Evolutionary conservation across 2,888 invertebrate species (phyloP).

Genomic region (Corbicula japonica): DNA sequence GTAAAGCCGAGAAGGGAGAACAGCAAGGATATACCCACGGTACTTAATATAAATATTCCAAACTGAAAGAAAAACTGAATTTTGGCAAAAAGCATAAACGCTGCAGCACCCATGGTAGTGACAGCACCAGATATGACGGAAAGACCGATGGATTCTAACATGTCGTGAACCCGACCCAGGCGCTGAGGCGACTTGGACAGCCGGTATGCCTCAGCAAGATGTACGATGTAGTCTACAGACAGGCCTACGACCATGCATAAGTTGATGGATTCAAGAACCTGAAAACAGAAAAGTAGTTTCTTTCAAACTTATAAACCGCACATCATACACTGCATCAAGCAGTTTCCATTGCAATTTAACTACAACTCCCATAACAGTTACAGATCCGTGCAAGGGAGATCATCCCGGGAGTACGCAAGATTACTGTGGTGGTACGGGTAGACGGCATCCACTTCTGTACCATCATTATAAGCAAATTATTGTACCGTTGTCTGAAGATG

Average conservation of each 20-base stretch:
- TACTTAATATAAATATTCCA: slow-evolving; percentile 79
- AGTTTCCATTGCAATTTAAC: too few species aligned
- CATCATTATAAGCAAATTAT: too few species aligned
- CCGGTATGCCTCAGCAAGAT: slow-evolving; percentile 79
- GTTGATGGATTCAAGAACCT: slow-evolving; percentile 80
- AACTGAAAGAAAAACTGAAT: slow-evolving; percentile 80
- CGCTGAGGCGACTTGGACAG: slow-evolving; percentile 66
- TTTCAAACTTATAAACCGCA: too few species aligned
- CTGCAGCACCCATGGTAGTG: slow-evolving; percentile 79
- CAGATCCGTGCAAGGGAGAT: too few species aligned
- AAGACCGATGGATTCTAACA: slow-evolving; percentile 76
- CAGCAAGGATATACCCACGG: slow-evolving; percentile 76
- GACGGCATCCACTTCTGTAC: too few species aligned
- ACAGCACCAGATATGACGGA: slow-evolving; percentile 81
- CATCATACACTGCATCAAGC: too few species aligned
- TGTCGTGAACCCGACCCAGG: slow-evolving; percentile 70
- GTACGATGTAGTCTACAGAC: slow-evolving; percentile 81
- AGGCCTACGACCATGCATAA: slow-evolving; percentile 79
- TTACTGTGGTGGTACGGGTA: too few species aligned
- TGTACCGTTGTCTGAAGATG: too few species aligned
- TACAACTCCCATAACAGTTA: too few species aligned
- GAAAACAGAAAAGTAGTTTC: slow-evolving; percentile 30
- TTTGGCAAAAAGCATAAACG: slow-evolving; percentile 78
- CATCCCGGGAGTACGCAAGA: too few species aligned
- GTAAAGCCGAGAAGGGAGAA: slow-evolving; percentile 77